Base-by-base conservation (phyloP, 92 coral and sea anemone species). In the Heliopora coerulea region DNA sequence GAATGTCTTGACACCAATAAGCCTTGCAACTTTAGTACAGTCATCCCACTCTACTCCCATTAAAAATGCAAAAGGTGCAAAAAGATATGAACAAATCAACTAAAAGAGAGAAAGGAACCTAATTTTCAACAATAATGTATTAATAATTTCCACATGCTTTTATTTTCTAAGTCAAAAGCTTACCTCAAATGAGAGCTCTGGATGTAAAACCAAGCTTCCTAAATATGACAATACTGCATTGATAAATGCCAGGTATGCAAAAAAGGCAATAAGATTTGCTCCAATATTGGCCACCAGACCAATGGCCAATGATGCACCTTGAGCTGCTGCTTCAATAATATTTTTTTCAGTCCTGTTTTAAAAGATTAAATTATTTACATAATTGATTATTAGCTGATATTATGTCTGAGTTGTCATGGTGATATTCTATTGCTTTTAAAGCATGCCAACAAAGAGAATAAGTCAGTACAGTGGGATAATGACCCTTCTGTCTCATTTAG, bases 1-100 rank as follows among this genome's bases (percentile, higher is more conserved):
- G 61, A 91, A 91, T 17, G 97, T 91, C 68, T 91, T 91, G 8
- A 89, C 76, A 15, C 97, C 96, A 29, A 91, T 85, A 54, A 91
- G 83, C 80, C 81, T 82, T 58, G 91, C 97, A 37, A 91, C 89
- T 44, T 77, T 76, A 33, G 87, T 84, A 54, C 97, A 91, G 80
- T 91, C 97, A 39, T 80, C 79, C 97, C 96, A 89, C 61, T 86
- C 85, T 49, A 91, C 97, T 3, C 97, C 97, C 97, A 91, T 91
- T 65, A 91, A 82, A 72, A 86, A 89, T 0, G 97, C 96, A 82
- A 91, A 78, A 25, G 97, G 97, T 70, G 89, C 84, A 40, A 91
- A 86, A 31, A 89, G 28, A 40, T 91, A 91, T 3, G 97, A 91
- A 46, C 97, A 91, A 64, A 91, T 91, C 54, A 57, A 56, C 91